Percentiles rank a stretch among this genome's conserved stretches.
Evolutionary conservation across 2,888 invertebrate species (phyloP).

Genomic region (Sinopyrophorus schimmeli): DNA sequence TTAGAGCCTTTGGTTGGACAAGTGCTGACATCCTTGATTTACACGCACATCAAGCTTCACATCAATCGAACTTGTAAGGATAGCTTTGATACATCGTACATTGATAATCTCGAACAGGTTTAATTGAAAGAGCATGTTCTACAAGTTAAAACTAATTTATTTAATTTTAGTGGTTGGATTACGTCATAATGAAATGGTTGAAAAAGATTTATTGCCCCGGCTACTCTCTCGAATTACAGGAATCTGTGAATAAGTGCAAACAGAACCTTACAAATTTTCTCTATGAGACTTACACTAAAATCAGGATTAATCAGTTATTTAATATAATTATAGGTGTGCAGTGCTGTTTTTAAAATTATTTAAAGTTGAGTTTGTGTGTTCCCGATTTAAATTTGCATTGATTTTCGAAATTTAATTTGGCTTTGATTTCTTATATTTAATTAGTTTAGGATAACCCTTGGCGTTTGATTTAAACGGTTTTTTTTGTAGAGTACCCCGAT

Average conservation of each 20-base stretch:
- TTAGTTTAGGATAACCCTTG: too few species aligned
- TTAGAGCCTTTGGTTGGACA: slow-evolving; percentile 84
- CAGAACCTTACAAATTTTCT: slow-evolving; percentile 80
- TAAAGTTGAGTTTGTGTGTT: too few species aligned
- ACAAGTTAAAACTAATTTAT: not conserved
- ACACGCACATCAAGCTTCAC: slow-evolving; percentile 79
- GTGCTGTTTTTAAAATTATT: too few species aligned
- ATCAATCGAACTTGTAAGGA: slow-evolving; percentile 85
- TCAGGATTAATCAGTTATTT: slow-evolving; percentile 89
- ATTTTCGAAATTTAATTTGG: too few species aligned
- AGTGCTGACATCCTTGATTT: slow-evolving; percentile 80
- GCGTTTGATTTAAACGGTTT: not conserved
- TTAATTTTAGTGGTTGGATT: slow-evolving; percentile 75
- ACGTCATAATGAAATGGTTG: slow-evolving; percentile 85
- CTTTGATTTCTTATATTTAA: too few species aligned
- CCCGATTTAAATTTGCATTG: too few species aligned
- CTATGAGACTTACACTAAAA: slow-evolving; percentile 85
- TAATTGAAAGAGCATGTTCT: not conserved
- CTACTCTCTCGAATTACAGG: slow-evolving; percentile 61
- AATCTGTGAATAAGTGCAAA: slow-evolving; percentile 68
- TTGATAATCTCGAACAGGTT: slow-evolving; percentile 74
- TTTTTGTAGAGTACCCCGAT: slow-evolving; percentile 83
- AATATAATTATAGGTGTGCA: slow-evolving; percentile 84
- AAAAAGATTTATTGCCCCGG: slow-evolving; percentile 77
- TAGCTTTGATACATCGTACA: slow-evolving; percentile 82